Evolutionary conservation across 2,113 vertebrate genomes (phyloP), one percentile per base, ranked within the genome.

Genomic region (Megaceryle maxima): DNA sequence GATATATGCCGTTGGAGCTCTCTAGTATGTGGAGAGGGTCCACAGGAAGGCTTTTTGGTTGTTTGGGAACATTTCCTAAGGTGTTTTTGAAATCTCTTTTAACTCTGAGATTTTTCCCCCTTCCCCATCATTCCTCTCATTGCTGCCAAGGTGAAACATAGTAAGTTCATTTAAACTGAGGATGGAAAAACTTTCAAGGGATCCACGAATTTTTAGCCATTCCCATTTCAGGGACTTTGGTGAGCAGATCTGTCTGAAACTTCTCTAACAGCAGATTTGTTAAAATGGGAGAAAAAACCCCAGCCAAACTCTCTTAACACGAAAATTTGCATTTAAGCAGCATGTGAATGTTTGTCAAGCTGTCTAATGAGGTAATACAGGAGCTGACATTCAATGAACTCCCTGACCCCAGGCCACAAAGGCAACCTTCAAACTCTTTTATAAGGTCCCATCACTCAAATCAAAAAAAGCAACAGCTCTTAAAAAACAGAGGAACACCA

Each of bases 51-150:
- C 25, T 88, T 46, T 88, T 83, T 62, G 92, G 88, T 84, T 92
- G 88, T 44, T 91, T 73, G 90, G 88, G 90, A 96, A 95, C 69
- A 48, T 92, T 93, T 94, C 83, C 86, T 87, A 93, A 95, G 95
- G 96, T 95, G 92, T 88, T 94, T 92, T 81, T 94, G 94, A 92
- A 88, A 87, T 88, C 69, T 89, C 83, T 95, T 95, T 95, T 76
- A 92, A 91, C 83, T 83, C 59, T 0, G 8, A 78, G 57, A 90
- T 72, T 88, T 84, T 31, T 43, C 19, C n/a, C 48, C 81, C 64
- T 90, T 77, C 64, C 43, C 37, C 7, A 5, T 77, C 46, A 2
- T 17, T 89, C 39, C 59, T 83, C 44, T 13, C 62, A 18, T 0
- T 56, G 60, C 83, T 93, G 90, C 80, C 92, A 92, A 94, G 73